Evolutionary conservation across 2,888 invertebrate species (phyloP).

Genomic region (Sericinus montela): DNA sequence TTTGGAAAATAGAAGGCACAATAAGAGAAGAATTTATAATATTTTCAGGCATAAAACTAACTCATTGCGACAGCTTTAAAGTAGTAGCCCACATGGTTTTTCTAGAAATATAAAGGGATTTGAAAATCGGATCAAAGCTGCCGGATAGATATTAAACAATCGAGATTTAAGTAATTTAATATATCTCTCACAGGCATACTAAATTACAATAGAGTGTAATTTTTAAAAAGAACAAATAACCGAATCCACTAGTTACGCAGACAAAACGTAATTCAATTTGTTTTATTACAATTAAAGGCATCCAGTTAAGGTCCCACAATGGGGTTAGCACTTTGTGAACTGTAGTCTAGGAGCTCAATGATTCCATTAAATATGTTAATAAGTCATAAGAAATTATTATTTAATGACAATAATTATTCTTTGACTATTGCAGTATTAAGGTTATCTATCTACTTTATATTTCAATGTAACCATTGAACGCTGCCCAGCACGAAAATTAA

Average conservation of each 20-base stretch:
- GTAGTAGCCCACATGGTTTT: background rate
- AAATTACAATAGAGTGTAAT: no score
- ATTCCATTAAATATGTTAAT: background rate
- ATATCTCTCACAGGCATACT: no score
- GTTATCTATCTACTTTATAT: background rate
- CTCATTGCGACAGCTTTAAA: background rate
- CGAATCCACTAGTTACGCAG: no score
- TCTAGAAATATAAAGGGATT: no score
- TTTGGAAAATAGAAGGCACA: constrained; percentile 19
- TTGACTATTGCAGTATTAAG: background rate
- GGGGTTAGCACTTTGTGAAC: constrained; percentile 58
- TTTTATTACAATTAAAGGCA: constrained; percentile 32
- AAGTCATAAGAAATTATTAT: no score
- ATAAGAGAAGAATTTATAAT: background rate
- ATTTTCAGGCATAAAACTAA: background rate
- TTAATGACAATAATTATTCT: no score
- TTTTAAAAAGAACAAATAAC: no score
- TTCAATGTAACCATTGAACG: background rate
- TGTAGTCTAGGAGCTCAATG: constrained; percentile 20
- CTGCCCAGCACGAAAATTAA: constrained; percentile 3
- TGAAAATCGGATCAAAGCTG: background rate
- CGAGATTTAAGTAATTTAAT: no score
- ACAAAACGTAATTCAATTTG: background rate
- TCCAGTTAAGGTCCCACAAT: constrained; percentile 40
- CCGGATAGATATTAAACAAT: background rate